phyloP scores from a whole-genome alignment of 2,113 vertebrate species.

The Takifugu flavidus region DNA sequence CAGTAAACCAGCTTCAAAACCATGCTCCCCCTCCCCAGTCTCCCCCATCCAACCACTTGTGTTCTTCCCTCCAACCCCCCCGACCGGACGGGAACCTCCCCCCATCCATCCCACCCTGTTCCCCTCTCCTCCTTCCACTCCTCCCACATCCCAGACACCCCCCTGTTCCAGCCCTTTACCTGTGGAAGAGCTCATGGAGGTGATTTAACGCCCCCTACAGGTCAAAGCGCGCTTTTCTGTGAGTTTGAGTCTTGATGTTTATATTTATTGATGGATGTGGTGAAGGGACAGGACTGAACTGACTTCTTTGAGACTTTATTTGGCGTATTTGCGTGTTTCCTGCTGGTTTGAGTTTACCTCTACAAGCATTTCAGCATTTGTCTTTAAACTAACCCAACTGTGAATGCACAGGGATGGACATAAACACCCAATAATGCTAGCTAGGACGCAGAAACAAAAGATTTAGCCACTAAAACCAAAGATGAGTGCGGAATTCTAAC shows the following conservation, averaged over 20 bases:
- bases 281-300: constrained; percentile 29
- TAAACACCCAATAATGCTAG: constrained; percentile 33
- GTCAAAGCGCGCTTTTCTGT: neutral
- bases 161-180: constrained; percentile 9
- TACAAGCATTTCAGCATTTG: neutral
- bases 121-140: constrained; percentile 60
- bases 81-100: constrained; percentile 24
- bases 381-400: neutral
- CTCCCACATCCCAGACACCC: constrained; percentile 42
- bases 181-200: constrained; percentile 29
- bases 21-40: constrained; percentile 3
- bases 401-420: constrained; percentile 38
- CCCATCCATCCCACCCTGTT: constrained; percentile 48
- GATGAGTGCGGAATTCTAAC: neutral
- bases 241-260: constrained; percentile 14
- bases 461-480: neutral
- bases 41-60: constrained; percentile 31
- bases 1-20: constrained; percentile 11
- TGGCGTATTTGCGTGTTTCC: too few species aligned
- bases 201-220: constrained; percentile 11
- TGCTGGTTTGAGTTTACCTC: too few species aligned
- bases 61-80: constrained; percentile 36
- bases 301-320: constrained; percentile 14
- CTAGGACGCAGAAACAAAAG: neutral
- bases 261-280: constrained; percentile 50